Percentiles rank a stretch among this genome's conserved stretches.
Evolutionary conservation across 2,113 vertebrate species (phyloP).

Genomic region (Bubo scandiacus): DNA sequence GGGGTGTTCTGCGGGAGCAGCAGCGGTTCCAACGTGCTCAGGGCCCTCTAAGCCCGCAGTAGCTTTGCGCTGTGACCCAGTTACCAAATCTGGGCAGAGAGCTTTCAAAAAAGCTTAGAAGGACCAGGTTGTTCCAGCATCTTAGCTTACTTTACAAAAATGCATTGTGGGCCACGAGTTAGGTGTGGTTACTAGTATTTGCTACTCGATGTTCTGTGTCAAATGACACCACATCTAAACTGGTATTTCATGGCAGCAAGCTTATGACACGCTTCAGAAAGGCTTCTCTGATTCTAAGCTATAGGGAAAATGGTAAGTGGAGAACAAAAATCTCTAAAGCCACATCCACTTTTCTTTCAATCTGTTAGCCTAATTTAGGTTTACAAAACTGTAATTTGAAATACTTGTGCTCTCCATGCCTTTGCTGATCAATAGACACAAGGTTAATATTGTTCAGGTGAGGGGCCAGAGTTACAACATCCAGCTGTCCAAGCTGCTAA

Average conservation of each 20-base stretch:
- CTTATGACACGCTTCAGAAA: background rate
- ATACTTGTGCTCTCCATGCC: background rate
- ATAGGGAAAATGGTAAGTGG: background rate
- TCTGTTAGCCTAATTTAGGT: background rate
- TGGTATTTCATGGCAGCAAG: background rate
- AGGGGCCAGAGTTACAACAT: background rate
- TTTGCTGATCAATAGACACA: background rate
- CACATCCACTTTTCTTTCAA: background rate
- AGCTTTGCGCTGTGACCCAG: background rate
- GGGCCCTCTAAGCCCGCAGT: background rate
- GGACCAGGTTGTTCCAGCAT: conserved; percentile 25
- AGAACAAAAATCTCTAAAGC: background rate
- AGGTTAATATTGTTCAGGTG: conserved; percentile 8
- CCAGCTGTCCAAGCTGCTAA: background rate
- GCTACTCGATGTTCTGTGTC: background rate
- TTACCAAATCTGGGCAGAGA: conserved; percentile 29
- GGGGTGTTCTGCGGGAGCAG: background rate
- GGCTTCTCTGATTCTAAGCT: background rate
- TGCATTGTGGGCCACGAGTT: background rate
- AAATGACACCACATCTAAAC: background rate
- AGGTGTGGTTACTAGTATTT: background rate
- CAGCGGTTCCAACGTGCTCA: background rate
- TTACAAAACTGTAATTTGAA: background rate
- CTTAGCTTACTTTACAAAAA: conserved; percentile 16
- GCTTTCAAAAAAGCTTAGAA: conserved; percentile 44